Percentiles rank a stretch among this genome's conserved stretches.
These are phyloP conservation scores for Macrobrachium rosenbergii DNA, from an alignment of 1,140 invertebrate genomes.

Conservation along the genomic window DNA sequence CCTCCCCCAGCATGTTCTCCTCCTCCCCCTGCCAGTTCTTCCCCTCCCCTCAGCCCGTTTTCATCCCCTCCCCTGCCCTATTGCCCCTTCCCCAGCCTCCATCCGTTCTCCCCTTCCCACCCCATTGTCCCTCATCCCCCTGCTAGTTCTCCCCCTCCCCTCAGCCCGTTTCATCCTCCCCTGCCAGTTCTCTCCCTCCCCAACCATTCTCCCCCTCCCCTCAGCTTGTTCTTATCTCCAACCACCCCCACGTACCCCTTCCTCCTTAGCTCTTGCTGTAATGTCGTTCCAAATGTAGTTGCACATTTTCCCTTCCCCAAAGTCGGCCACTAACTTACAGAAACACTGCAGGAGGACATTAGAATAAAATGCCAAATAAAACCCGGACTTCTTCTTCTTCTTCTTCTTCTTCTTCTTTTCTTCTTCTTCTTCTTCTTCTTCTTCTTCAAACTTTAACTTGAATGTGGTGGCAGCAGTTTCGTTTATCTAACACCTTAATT, in stretches of 20 bases:
- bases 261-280: background rate
- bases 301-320: too few relatives aligned
- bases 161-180: too few relatives aligned
- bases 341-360: background rate
- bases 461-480: too few relatives aligned
- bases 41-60: background rate
- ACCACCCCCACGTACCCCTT: background rate
- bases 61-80: too few relatives aligned
- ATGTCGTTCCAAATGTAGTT: too few relatives aligned
- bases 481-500: too few relatives aligned
- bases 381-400: background rate
- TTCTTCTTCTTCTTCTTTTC: background rate
- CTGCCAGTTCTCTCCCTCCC: background rate
- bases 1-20: background rate
- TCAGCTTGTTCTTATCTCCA: background rate
- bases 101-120: background rate
- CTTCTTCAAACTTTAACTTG: background rate
- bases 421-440: background rate
- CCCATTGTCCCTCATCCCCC: too few relatives aligned
- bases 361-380: background rate
- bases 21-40: too few relatives aligned
- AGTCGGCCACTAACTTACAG: background rate
- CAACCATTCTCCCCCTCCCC: background rate
- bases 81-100: background rate
- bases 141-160: background rate